phyloP scores from a whole-genome alignment of 2,888 invertebrate genomes.

The Hirtodrosophila cameraria region DNA sequence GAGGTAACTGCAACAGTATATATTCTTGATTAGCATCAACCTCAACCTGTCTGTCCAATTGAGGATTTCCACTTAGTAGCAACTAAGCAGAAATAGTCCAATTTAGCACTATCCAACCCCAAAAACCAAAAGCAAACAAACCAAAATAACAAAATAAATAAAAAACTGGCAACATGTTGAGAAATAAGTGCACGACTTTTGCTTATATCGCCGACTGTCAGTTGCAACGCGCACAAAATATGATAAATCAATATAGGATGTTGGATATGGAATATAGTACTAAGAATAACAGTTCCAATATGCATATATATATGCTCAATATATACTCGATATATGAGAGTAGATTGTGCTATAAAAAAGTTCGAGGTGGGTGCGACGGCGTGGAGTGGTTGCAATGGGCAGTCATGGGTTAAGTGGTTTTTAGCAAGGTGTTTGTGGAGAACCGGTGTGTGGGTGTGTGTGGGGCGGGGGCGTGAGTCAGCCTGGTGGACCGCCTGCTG shows the following conservation, averaged over 20 bases:
- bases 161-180: conserved; percentile 1
- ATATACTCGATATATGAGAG: conserved; percentile 23
- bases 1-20: too few relatives aligned
- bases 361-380: neutral
- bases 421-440: conserved; percentile 44
- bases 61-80: too few relatives aligned
- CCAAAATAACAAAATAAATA: neutral
- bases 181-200: conserved; percentile 50
- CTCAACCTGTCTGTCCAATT: too few relatives aligned
- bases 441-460: conserved; percentile 6
- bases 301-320: conserved; percentile 31
- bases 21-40: too few relatives aligned
- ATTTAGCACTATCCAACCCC: too few relatives aligned
- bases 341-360: conserved; percentile 30
- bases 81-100: too few relatives aligned
- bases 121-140: neutral
- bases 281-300: conserved; percentile 21
- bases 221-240: conserved; percentile 53
- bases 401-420: conserved; percentile 63
- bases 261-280: conserved; percentile 17
- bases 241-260: conserved; percentile 71
- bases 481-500: conserved; percentile 55
- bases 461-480: conserved; percentile 55
- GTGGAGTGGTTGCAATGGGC: conserved; percentile 22
- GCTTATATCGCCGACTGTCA: conserved; percentile 57